Conservation (phyloP, 2,797 vertebrate species). For the Taenioides sp. region DNA sequence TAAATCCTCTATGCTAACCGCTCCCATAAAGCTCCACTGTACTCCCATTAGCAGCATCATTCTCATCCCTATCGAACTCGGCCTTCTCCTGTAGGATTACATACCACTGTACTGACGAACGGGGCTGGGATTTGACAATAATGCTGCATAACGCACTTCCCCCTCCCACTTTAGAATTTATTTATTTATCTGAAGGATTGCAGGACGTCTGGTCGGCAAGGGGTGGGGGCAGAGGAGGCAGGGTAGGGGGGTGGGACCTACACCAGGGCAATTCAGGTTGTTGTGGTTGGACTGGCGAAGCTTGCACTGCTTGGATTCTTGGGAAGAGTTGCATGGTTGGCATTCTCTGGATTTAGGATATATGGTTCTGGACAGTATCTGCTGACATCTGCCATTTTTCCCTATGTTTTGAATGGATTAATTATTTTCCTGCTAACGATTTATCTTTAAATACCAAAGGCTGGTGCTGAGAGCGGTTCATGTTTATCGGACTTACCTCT, state of each 20-base stretch:
- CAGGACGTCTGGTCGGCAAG: slow-evolving; percentile 23
- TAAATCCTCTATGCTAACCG: slow-evolving; percentile 26
- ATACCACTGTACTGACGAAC: slow-evolving; percentile 29
- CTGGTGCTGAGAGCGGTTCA: slow-evolving; percentile 55
- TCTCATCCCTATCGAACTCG: slow-evolving; percentile 31
- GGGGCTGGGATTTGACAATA: slow-evolving; percentile 64
- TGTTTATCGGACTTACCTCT: slow-evolving; percentile 69
- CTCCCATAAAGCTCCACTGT: slow-evolving; percentile 36
- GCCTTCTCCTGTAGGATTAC: slow-evolving; percentile 62
- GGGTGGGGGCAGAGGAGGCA: slow-evolving; percentile 40
- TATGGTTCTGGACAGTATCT: slow-evolving; percentile 28
- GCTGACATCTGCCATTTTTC: slow-evolving; percentile 35
- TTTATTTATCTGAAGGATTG: slow-evolving; percentile 48
- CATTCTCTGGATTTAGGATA: slow-evolving; percentile 9
- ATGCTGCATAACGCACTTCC: slow-evolving; percentile 63
- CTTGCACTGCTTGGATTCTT: slow-evolving; percentile 57
- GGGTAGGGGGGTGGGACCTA: slow-evolving; percentile 30
- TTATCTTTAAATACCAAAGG: slow-evolving; percentile 62
- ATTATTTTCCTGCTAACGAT: slow-evolving; percentile 23
- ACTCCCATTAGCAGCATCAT: slow-evolving; percentile 55
- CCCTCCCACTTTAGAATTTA: slow-evolving; percentile 45
- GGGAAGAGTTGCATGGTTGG: slow-evolving; percentile 36
- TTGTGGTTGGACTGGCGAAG: slow-evolving; percentile 46
- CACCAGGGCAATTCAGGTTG: slow-evolving; percentile 62
- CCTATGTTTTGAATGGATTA: slow-evolving; percentile 45